Evolutionary conservation across 2,797 vertebrate genomes (phyloP).

Genomic region (Catostomus latipinnis): DNA sequence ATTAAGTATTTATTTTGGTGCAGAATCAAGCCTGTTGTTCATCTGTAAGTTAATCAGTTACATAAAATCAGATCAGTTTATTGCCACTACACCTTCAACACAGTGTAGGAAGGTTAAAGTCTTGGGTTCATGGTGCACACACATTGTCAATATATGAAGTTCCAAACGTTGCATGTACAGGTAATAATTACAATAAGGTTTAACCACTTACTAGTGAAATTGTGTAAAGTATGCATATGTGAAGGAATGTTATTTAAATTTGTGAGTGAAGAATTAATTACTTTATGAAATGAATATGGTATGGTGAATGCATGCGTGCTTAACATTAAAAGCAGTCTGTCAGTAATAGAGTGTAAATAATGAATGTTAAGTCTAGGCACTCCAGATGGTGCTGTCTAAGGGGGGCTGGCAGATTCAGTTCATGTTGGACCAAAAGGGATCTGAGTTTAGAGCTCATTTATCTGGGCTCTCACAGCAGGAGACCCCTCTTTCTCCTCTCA

Average conservation of each 20-base stretch:
- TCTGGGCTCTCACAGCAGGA: slow-evolving; percentile 33
- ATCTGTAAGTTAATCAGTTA: neutral
- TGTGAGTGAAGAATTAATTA: neutral
- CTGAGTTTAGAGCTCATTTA: slow-evolving; percentile 22
- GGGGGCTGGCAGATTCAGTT: slow-evolving; percentile 41
- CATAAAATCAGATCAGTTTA: slow-evolving; percentile 11
- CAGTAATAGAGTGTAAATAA: slow-evolving; percentile 31
- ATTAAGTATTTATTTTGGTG: too few relatives aligned
- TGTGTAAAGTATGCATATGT: neutral
- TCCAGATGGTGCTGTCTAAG: slow-evolving; percentile 13
- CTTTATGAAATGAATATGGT: neutral
- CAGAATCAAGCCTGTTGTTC: too few relatives aligned
- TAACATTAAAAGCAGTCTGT: slow-evolving; percentile 20
- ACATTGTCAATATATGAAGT: too few relatives aligned
- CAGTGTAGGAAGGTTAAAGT: too few relatives aligned
- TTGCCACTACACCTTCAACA: neutral
- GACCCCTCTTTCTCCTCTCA: slow-evolving; percentile 29
- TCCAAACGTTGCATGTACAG: too few relatives aligned
- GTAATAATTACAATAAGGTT: too few relatives aligned
- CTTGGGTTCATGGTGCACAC: too few relatives aligned
- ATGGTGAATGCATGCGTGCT: slow-evolving; percentile 11
- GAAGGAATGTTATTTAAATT: neutral
- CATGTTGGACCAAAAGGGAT: slow-evolving; percentile 8
- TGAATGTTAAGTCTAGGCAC: slow-evolving; percentile 35
- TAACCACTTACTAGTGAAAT: too few relatives aligned